A percentile compares a stretch with the other conserved stretches of the same genome.
Evolutionary conservation across 1,140 invertebrate genomes (phyloP).

Genomic region (Dreissena rostriformis): DNA sequence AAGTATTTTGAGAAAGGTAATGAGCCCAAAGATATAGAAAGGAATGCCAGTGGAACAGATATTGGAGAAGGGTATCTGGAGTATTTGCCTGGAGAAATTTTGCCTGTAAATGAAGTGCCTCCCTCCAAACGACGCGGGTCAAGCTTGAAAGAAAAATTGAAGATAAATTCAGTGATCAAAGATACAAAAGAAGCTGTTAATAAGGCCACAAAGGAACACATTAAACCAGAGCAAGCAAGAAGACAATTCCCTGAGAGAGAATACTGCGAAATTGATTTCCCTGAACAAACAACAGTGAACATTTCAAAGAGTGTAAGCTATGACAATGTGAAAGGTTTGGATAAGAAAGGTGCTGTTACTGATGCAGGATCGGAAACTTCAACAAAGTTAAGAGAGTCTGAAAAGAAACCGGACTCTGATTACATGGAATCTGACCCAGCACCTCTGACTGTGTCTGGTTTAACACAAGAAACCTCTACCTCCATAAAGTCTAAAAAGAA

Average conservation of each 20-base stretch:
- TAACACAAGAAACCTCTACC: neutral
- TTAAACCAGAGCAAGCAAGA: neutral
- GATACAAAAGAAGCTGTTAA: too few species aligned
- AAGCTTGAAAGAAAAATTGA: neutral
- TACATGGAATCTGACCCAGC: constrained; percentile 43
- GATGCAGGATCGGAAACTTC: neutral
- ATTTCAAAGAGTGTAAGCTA: neutral
- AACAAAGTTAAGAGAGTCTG: neutral
- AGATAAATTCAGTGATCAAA: neutral
- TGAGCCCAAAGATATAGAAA: neutral
- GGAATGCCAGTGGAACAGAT: neutral
- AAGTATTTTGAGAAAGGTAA: neutral
- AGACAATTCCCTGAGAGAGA: constrained; percentile 22
- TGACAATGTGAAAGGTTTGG: too few species aligned
- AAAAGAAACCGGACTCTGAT: constrained; percentile 23
- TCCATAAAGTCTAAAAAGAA: neutral
- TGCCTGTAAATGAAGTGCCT: too few species aligned
- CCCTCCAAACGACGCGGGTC: too few species aligned
- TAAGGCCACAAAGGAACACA: neutral
- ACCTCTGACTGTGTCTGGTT: neutral
- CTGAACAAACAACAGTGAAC: neutral
- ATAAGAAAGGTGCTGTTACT: neutral
- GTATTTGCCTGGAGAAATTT: neutral
- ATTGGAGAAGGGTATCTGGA: neutral
- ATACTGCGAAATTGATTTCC: constrained; percentile 43